phyloP scores from a whole-genome alignment of 2,797 vertebrate genomes.

The Sandelia bainsii region DNA sequence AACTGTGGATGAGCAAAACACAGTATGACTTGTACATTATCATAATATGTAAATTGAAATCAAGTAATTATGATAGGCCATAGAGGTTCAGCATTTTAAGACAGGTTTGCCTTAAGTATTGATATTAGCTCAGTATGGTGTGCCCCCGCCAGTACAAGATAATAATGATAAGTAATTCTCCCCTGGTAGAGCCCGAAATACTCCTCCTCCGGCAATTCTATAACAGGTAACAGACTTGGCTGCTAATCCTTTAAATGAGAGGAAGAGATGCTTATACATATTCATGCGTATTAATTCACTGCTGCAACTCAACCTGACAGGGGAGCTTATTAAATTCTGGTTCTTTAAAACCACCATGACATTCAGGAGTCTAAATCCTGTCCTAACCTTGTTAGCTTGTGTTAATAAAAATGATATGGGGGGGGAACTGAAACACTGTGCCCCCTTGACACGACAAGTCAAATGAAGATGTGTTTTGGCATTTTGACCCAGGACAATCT shows the following conservation, averaged over 20 bases:
- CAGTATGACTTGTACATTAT: conserved; percentile 42
- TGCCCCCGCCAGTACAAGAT: conserved; percentile 39
- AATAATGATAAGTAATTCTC: conserved; percentile 69
- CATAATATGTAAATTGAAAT: conserved; percentile 62
- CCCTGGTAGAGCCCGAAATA: conserved; percentile 41
- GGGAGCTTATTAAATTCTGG: conserved; percentile 81
- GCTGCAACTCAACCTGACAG: conserved; percentile 78
- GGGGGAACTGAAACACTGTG: conserved; percentile 47
- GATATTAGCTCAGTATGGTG: conserved; percentile 40
- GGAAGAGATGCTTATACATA: conserved; percentile 79
- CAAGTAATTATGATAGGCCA: conserved; percentile 44
- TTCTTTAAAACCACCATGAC: conserved; percentile 80
- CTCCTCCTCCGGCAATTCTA: conserved; percentile 69
- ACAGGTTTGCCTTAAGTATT: conserved; percentile 48
- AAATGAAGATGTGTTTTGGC: conserved; percentile 64
- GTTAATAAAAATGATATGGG: conserved; percentile 77
- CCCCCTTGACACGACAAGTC: conserved; percentile 39
- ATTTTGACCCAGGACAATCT: conserved; percentile 51
- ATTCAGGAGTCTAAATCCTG: conserved; percentile 82
- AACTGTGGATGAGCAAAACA: conserved; percentile 11
- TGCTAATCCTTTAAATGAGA: conserved; percentile 78
- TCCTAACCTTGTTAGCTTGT: conserved; percentile 82
- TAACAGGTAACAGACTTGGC: conserved; percentile 77
- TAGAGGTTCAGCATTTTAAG: conserved; percentile 44
- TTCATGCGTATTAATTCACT: conserved; percentile 79